Evolutionary conservation across 2,797 vertebrate species (phyloP).

Genomic region (Graptemys geographica): DNA sequence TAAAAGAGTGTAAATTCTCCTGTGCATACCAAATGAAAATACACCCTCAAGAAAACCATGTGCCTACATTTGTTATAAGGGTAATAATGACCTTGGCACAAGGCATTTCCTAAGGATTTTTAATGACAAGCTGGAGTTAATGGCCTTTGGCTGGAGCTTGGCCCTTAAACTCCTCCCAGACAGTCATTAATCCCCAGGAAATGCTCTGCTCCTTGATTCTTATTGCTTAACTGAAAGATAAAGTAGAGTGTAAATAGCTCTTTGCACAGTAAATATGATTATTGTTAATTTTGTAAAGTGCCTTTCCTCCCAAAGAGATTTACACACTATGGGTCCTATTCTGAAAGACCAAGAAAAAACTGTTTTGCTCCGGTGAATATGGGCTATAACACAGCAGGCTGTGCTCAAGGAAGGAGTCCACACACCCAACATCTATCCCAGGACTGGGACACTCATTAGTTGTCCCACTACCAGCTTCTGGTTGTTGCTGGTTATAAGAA

Average conservation of each 20-base stretch:
- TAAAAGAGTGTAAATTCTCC: constrained; percentile 57
- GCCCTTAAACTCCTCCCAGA: constrained; percentile 56
- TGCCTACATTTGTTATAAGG: constrained; percentile 62
- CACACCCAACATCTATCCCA: neutral
- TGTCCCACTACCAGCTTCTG: neutral
- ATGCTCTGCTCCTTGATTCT: constrained; percentile 59
- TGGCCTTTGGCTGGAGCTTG: constrained; percentile 59
- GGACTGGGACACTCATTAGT: neutral
- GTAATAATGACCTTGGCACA: constrained; percentile 56
- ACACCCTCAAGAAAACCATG: constrained; percentile 54
- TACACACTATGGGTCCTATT: neutral
- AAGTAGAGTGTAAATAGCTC: constrained; percentile 42
- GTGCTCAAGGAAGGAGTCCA: neutral
- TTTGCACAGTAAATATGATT: constrained; percentile 38
- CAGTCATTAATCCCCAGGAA: constrained; percentile 70
- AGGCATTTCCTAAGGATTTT: constrained; percentile 70
- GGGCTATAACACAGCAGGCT: neutral
- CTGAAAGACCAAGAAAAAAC: neutral
- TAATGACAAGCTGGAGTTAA: constrained; percentile 73
- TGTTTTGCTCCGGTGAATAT: neutral
- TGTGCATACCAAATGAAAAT: constrained; percentile 65
- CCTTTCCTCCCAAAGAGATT: constrained; percentile 38
- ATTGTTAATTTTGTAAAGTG: constrained; percentile 25
- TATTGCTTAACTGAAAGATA: constrained; percentile 54
- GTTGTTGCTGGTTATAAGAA: neutral